A percentile compares a stretch with the other conserved stretches of the same genome.
Evolutionary conservation across 2,797 vertebrate genomes (phyloP).

Genomic region (Pangasius larnaudii): DNA sequence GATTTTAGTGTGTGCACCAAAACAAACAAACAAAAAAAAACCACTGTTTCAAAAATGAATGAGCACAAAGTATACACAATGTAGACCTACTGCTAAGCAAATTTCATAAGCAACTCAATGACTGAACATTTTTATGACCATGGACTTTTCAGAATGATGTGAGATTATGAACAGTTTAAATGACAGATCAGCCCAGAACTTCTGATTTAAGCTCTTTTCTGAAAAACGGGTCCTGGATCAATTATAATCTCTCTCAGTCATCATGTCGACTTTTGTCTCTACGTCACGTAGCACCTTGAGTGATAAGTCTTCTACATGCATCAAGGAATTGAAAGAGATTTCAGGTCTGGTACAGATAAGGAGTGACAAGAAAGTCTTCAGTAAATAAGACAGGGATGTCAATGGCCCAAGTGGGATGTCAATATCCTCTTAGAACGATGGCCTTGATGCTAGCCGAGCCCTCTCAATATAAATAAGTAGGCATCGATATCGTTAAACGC

Average conservation of each 20-base stretch:
- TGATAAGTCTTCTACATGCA: slow-evolving; percentile 3
- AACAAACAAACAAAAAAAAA: not conserved
- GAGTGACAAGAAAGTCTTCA: slow-evolving; percentile 53
- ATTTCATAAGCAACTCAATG: not conserved
- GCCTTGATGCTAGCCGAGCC: slow-evolving; percentile 76
- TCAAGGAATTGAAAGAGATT: slow-evolving; percentile 46
- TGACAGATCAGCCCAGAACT: not conserved
- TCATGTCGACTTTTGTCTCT: not conserved
- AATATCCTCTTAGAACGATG: slow-evolving; percentile 74
- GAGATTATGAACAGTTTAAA: not conserved
- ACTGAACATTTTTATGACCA: not conserved
- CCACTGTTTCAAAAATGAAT: not conserved
- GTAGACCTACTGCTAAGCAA: no score
- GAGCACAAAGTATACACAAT: not conserved
- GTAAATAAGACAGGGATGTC: slow-evolving; percentile 67
- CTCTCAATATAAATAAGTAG: slow-evolving; percentile 82
- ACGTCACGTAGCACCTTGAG: not conserved
- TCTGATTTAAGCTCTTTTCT: no score
- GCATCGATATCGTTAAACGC: slow-evolving; percentile 68
- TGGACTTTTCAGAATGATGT: not conserved
- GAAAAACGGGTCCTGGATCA: not conserved
- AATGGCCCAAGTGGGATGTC: slow-evolving; percentile 76
- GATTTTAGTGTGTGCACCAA: no score
- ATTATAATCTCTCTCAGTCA: not conserved
- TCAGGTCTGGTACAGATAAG: slow-evolving; percentile 35